Evolutionary conservation across 2,113 vertebrate genomes (phyloP).

Genomic region (Neotoma lepida): DNA sequence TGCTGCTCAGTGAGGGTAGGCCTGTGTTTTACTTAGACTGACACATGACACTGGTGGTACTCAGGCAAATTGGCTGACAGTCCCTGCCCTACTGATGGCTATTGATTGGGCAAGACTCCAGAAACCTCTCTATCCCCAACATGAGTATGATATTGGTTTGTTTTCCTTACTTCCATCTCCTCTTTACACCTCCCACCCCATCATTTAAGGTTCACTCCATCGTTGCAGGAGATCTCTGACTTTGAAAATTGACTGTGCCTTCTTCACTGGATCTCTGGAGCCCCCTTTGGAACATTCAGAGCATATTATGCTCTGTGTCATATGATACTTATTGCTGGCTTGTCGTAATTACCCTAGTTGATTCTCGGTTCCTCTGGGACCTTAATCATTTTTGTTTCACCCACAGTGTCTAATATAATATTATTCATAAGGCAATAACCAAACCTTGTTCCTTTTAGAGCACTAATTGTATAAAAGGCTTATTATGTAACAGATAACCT

Average conservation of each 20-base stretch:
- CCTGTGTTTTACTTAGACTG: not conserved
- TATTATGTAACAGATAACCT: conserved; percentile 60
- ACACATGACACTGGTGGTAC: not conserved
- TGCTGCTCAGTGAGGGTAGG: not conserved
- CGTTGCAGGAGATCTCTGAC: conserved; percentile 6
- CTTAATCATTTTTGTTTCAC: conserved; percentile 56
- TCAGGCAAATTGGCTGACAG: not conserved
- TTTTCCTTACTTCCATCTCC: not conserved
- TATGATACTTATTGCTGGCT: conserved; percentile 5
- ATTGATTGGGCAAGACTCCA: not conserved
- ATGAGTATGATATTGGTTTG: not conserved
- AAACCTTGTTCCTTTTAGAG: conserved; percentile 43
- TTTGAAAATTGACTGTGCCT: not conserved
- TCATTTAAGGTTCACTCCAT: not conserved
- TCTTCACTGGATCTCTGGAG: not conserved
- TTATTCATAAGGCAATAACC: conserved; percentile 63
- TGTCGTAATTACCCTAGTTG: not conserved
- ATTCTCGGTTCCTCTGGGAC: conserved; percentile 33
- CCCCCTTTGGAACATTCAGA: not conserved
- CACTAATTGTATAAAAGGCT: conserved; percentile 36
- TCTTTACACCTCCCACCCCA: not conserved
- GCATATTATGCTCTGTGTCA: not conserved
- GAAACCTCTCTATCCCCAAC: rapidly evolving
- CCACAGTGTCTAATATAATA: conserved; percentile 41
- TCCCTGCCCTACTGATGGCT: not conserved